Base-by-base conservation (phyloP, 2,113 vertebrate genomes). In the Ceratotherium simum region DNA sequence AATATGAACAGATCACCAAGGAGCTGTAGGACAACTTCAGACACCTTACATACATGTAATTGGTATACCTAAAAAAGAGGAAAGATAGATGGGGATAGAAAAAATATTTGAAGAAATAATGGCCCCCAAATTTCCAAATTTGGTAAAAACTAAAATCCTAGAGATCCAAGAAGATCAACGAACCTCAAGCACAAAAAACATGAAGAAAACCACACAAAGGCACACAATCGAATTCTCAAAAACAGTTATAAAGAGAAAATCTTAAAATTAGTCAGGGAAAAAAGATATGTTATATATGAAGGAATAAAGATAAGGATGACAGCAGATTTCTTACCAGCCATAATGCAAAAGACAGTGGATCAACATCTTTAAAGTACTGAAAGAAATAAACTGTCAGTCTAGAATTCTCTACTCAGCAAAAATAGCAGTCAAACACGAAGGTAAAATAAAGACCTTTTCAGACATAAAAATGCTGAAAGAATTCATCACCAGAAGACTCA, bases 141-240 rank as follows among this genome's bases (percentile, higher is more conserved):
- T 72, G 56, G 51, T 72, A 73, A 42, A 92, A 87, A 56, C n/a
- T 65, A 46, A 56, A 92, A 86, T 73, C 39, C 56, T 73, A 84
- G 33, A 92, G 33, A 29, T 62, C 56, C 3, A 64, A 75, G 33
- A 79, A 65, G 17, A 39, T 84, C 56, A 92, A 14, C 51, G 80
- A 73, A 75, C 33, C 67, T 62, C 31, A 16, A 92, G 42, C 17
- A 36, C 39, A 31, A 36, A 48, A 62, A 5, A 51, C 69, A 73
- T 73, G 58, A 84, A 82, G 78, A 92, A 92, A 92, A 92, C 23
- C 67, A 83, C 16, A 51, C 23, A 92, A 92, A 92, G 39, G 14
- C 67, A 64, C 56, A 51, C 60, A 21, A 75, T 83, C 67, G 17
- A 54, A 54, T 65, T 76, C 69, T 85, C 60, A 76, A 93, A 84